phyloP scores from a whole-genome alignment of 2,888 invertebrate species.

The Therioaphis trifolii region DNA sequence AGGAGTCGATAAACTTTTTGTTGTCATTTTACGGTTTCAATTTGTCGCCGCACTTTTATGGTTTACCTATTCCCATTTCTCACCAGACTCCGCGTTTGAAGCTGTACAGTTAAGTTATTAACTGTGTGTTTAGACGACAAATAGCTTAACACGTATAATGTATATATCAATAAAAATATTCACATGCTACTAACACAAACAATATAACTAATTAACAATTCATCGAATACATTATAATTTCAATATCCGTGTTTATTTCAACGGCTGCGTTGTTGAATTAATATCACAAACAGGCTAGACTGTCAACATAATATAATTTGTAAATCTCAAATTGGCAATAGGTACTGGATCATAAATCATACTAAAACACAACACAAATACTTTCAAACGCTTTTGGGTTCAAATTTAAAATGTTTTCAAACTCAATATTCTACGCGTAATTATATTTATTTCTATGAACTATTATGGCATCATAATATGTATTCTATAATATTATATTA shows the following conservation, averaged over 20 bases:
- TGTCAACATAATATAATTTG: background rate
- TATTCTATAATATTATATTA: no score
- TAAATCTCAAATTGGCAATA: no score
- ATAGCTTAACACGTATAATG: background rate
- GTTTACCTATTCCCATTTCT: background rate
- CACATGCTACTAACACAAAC: background rate
- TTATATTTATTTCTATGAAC: no score
- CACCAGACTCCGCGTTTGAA: background rate
- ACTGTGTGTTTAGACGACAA: background rate
- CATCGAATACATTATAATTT: background rate
- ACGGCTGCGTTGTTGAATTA: background rate
- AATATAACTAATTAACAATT: background rate
- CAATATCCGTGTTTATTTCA: background rate
- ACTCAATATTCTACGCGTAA: no score
- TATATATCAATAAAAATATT: no score
- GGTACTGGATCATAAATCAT: no score
- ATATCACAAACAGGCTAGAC: background rate
- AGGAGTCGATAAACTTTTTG: constrained; percentile 28
- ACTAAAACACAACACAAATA: no score
- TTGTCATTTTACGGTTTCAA: constrained; percentile 31
- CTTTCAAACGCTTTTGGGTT: no score
- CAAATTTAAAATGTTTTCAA: no score
- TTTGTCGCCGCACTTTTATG: constrained; percentile 20
- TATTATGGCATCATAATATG: no score
- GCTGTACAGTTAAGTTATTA: background rate